A percentile compares a stretch with the other conserved stretches of the same genome.
Conservation (phyloP, 2,888 invertebrate species). For the Steromphala cineraria region DNA sequence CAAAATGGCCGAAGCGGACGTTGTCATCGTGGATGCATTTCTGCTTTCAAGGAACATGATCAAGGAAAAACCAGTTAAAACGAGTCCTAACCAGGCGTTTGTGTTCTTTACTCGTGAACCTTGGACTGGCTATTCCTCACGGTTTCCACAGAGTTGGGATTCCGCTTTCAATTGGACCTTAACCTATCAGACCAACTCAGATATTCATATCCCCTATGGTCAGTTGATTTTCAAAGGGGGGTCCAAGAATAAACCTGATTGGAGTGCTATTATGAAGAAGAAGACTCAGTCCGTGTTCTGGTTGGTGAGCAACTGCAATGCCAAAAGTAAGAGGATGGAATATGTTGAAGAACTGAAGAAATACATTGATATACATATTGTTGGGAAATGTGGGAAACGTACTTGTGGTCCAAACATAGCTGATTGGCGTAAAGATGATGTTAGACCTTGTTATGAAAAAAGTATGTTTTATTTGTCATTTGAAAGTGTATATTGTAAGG, state of each 20-base stretch:
- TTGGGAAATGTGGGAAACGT: not conserved
- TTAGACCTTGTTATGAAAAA: not conserved
- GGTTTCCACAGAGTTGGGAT: conserved; percentile 7
- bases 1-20: not conserved
- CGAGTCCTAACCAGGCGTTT: not conserved
- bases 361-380: conserved; percentile 34
- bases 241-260: conserved; percentile 22
- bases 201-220: conserved; percentile 45
- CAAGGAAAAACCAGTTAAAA: not conserved
- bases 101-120: conserved; percentile 6
- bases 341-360: conserved; percentile 34
- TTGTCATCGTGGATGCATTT: conserved; percentile 4
- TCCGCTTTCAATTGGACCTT: conserved; percentile 52
- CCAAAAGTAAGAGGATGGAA: conserved; percentile 32
- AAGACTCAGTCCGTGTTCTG: conserved; percentile 40
- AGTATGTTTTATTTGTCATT: conserved; percentile 57
- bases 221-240: not conserved
- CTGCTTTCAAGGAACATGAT: not conserved
- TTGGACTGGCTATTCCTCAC: not conserved
- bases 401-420: not conserved
- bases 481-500: conserved; percentile 53
- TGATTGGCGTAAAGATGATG: not conserved
- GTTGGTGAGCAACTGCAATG: conserved; percentile 44
- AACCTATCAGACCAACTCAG: conserved; percentile 51
- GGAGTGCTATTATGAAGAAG: conserved; percentile 28